Evolutionary conservation across 2,113 vertebrate species (phyloP).

Genomic region (Atractosteus spatula): DNA sequence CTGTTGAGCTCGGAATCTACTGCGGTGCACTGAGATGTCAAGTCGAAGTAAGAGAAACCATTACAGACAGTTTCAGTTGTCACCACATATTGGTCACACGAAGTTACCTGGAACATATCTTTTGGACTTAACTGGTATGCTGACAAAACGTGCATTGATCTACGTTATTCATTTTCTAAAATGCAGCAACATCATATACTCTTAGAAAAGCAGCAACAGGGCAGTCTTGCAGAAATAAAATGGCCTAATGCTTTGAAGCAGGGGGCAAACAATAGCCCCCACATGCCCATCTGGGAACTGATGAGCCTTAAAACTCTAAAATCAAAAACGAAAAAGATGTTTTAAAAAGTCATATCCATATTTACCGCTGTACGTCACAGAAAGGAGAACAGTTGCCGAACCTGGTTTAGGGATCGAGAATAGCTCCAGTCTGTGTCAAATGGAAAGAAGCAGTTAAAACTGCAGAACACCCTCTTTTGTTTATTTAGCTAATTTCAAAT

Average conservation of each 20-base stretch:
- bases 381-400: constrained; percentile 14
- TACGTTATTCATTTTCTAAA: too few species aligned
- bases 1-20: too few species aligned
- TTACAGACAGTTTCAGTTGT: too few species aligned
- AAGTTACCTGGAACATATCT: too few species aligned
- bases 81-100: too few species aligned
- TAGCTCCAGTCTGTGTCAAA: constrained; percentile 1
- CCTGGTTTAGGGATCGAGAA: neutral
- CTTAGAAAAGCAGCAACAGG: too few species aligned
- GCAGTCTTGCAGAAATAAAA: too few species aligned
- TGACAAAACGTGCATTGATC: too few species aligned
- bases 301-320: constrained; percentile 43
- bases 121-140: too few species aligned
- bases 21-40: too few species aligned
- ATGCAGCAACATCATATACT: too few species aligned
- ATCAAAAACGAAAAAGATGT: constrained; percentile 44
- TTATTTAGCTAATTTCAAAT: constrained; percentile 64
- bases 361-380: constrained; percentile 47
- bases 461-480: constrained; percentile 23
- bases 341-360: constrained; percentile 37
- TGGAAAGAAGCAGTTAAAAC: constrained; percentile 1
- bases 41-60: too few species aligned
- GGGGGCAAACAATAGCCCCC: constrained; percentile 34
- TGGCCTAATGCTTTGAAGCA: constrained; percentile 24
- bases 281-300: constrained; percentile 28